Base-by-base conservation (phyloP, 1,140 invertebrate species). In the Cherax quadricarinatus region DNA sequence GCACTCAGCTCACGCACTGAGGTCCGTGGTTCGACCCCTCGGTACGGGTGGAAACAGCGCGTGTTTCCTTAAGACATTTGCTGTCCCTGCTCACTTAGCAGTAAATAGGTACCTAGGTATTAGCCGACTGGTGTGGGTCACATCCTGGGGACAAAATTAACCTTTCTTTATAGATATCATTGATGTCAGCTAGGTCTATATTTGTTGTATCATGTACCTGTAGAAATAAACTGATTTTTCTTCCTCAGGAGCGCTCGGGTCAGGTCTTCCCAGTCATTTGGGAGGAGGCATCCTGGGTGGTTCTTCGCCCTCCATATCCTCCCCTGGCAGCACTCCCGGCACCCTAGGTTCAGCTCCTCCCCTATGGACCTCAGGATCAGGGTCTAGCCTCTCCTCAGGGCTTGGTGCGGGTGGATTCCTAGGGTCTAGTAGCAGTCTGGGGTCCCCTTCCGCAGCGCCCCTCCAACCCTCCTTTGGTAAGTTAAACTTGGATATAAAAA, bases 381-480 rank as follows among this genome's bases (percentile, higher is more conserved):
- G 73, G 18, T 86, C 89, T 24, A 48, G 79, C 16, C 84, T 91
- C 14, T 66, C 84, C 48, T 91, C 89, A 12, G 85, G 89, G 30
- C 78, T 91, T 49, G 89, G 89, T n/a, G 84, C 89, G 5, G 30
- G 84, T 2, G 62, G 89, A 48, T 91, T 91, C 79, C 62, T 91
- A 24, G 78, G 89, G 1, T 87, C 89, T 18, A 53, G 89, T n/a
- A 81, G 73, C 79, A 81, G 30, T 66, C 24, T 91, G 16, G 89
- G 83, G 24, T 73, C 89, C 5, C 78, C 89, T 7, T 86, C 89
- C 12, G 53, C 89, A 4, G 41, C 89, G 51, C 78, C 89, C 14
- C 79, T 91, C n/a, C 89, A 91, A 41, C 89, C 89, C 12, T 91
- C 89, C 9, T 91, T 91, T 73, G 89, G 89, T 91, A 80, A 51